phyloP scores from a whole-genome alignment of 2,113 vertebrate genomes.

The Crypturellus undulatus region DNA sequence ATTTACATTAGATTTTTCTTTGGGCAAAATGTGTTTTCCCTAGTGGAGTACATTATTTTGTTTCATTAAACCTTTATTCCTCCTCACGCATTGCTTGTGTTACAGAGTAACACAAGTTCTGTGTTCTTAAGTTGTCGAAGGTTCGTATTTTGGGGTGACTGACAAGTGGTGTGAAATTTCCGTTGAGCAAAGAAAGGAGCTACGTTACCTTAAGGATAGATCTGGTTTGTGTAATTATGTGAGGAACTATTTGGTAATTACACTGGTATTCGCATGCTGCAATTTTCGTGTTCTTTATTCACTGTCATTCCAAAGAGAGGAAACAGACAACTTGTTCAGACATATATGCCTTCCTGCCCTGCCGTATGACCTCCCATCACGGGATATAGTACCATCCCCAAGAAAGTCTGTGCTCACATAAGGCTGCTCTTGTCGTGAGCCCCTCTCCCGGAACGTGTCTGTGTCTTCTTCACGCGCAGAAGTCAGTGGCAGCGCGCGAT shows the following conservation, averaged over 20 bases:
- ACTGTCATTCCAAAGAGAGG: slow-evolving; percentile 29
- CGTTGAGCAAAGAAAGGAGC: slow-evolving; percentile 56
- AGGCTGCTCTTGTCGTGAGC: background rate
- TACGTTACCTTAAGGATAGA: slow-evolving; percentile 59
- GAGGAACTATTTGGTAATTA: slow-evolving; percentile 57
- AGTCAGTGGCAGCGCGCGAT: fast-evolving
- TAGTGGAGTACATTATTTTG: slow-evolving; percentile 51
- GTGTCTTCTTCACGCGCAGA: background rate
- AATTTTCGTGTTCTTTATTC: slow-evolving; percentile 58
- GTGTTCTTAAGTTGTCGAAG: slow-evolving; percentile 17
- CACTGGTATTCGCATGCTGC: slow-evolving; percentile 49
- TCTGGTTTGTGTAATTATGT: slow-evolving; percentile 62
- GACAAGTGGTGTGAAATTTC: slow-evolving; percentile 48
- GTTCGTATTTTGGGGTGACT: slow-evolving; percentile 49
- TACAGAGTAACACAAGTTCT: slow-evolving; percentile 26
- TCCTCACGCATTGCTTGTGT: slow-evolving; percentile 9
- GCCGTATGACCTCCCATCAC: background rate
- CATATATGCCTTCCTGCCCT: background rate
- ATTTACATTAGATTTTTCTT: slow-evolving; percentile 56
- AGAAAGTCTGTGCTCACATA: background rate
- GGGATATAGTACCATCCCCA: background rate
- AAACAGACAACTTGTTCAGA: slow-evolving; percentile 51
- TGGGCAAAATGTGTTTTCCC: slow-evolving; percentile 58
- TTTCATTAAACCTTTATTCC: slow-evolving; percentile 65
- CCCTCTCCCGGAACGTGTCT: fast-evolving